phyloP scores from a whole-genome alignment of 64 coral and sea anemone species.

The Stylophora pistillata region DNA sequence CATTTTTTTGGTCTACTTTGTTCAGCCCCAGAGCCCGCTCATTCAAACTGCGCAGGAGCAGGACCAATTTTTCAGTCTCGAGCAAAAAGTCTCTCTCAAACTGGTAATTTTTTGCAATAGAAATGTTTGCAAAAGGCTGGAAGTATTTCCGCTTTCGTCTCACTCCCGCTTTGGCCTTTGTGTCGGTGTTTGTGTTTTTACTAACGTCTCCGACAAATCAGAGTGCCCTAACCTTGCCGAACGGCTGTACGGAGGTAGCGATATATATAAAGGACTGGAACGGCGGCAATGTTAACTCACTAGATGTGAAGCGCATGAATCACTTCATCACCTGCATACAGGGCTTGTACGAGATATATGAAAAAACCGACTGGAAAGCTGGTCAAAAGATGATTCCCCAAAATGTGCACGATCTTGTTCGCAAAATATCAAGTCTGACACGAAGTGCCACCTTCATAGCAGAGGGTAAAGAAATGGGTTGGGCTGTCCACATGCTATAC shows the following conservation, averaged over 20 bases:
- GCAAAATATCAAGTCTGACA: neutral
- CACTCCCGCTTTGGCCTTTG: neutral
- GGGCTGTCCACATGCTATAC: neutral
- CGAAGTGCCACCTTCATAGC: neutral
- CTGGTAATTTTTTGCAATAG: too few species aligned
- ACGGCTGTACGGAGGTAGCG: neutral
- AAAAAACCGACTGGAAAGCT: neutral
- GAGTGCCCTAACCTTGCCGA: neutral
- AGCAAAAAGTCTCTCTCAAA: too few species aligned
- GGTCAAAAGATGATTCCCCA: neutral
- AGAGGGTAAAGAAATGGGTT: neutral
- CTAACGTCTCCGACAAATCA: neutral
- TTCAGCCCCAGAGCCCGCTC: too few species aligned
- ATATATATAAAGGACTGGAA: neutral
- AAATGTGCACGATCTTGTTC: neutral
- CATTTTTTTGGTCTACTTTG: too few species aligned
- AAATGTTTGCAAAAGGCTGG: neutral
- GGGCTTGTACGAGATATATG: conserved; percentile 6
- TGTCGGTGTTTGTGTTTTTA: neutral
- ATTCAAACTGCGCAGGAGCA: too few species aligned
- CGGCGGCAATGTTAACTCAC: neutral
- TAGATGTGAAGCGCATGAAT: neutral
- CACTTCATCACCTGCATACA: conserved; percentile 8
- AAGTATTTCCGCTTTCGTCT: conserved; percentile 4
- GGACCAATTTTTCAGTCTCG: too few species aligned